A percentile compares a stretch with the other conserved stretches of the same genome.
phyloP scores from a whole-genome alignment of 2,113 vertebrate species.

The Origma solitaria region DNA sequence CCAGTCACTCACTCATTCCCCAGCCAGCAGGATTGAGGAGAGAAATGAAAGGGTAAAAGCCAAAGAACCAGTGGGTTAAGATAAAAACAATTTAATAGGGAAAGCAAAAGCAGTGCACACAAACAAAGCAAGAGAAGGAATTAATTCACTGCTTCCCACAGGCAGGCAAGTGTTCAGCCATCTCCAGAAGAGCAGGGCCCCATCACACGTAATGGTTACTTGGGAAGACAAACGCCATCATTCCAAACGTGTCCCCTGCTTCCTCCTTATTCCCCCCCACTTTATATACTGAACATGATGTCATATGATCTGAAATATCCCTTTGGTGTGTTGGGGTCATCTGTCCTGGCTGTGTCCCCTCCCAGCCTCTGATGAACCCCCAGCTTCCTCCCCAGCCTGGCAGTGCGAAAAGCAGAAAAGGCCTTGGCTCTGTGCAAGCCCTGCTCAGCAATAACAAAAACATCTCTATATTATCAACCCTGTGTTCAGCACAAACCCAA shows the following conservation, averaged over 20 bases:
- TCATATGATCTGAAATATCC: background rate
- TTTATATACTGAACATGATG: background rate
- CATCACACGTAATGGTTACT: background rate
- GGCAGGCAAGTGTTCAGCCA: background rate
- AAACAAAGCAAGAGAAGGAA: background rate
- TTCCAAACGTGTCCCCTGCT: background rate
- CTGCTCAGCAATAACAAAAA: background rate
- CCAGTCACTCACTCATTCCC: background rate
- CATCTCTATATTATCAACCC: background rate
- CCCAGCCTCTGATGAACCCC: background rate
- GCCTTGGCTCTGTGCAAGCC: background rate
- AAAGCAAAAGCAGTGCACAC: background rate
- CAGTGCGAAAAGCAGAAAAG: background rate
- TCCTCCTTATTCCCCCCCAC: background rate
- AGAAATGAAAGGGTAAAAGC: background rate
- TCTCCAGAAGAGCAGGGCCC: background rate
- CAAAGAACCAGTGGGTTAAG: background rate
- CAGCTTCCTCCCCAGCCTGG: rapidly evolving
- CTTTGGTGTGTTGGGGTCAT: background rate
- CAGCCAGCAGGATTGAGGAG: rapidly evolving
- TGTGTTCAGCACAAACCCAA: background rate
- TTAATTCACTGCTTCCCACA: background rate
- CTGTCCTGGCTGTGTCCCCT: background rate
- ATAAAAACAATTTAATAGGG: background rate
- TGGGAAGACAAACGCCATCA: background rate